Evolutionary conservation across 1,140 invertebrate genomes (phyloP).

Genomic region (Achatina immaculata): DNA sequence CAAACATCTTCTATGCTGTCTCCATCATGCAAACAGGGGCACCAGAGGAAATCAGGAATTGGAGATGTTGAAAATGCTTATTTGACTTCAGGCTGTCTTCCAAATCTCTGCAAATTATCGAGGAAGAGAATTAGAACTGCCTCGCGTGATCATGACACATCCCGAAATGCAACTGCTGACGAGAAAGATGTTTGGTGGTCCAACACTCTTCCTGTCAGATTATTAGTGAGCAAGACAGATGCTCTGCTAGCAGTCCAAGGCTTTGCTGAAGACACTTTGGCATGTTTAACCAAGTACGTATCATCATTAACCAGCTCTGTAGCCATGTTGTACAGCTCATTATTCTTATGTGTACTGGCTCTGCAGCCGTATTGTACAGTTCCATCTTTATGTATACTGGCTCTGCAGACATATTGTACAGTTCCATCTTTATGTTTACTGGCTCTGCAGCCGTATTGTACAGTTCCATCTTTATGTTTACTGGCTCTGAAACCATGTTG

Average conservation of each 20-base stretch:
- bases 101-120: neutral
- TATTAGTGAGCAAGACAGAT: conserved; percentile 25
- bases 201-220: neutral
- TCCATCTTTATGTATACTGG: no score
- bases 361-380: no score
- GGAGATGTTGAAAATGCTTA: neutral
- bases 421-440: no score
- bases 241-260: conserved; percentile 3
- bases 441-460: no score
- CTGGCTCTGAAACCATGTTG: no score
- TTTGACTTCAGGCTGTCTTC: neutral
- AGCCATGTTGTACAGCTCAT: no score
- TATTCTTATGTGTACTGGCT: no score
- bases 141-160: neutral
- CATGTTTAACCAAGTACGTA: conserved; percentile 10
- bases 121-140: conserved; percentile 24
- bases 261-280: conserved; percentile 8
- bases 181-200: conserved; percentile 1
- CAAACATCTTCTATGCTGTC: neutral
- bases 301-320: no score
- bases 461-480: no score
- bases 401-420: no score
- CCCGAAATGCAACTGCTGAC: neutral
- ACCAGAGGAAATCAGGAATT: no score
- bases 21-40: no score